Conservation (phyloP, 2,797 vertebrate genomes). For the Atherinosoma microstoma region DNA sequence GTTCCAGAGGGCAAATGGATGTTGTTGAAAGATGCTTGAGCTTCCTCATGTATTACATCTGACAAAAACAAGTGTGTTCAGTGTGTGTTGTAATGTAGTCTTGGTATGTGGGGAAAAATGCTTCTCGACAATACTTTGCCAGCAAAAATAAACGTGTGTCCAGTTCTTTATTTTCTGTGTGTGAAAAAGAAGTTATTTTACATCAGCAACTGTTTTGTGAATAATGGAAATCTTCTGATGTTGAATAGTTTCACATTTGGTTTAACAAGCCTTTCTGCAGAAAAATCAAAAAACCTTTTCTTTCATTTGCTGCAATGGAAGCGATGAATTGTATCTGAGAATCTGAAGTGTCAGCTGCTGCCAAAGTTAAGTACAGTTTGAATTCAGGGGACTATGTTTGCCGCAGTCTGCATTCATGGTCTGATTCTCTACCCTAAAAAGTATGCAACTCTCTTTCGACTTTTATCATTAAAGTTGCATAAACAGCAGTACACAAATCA, state of each 20-base stretch:
- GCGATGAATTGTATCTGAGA: conserved; percentile 47
- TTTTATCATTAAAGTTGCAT: conserved; percentile 60
- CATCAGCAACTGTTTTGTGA: conserved; percentile 40
- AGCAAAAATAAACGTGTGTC: conserved; percentile 31
- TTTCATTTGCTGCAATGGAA: conserved; percentile 49
- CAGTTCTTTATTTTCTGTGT: conserved; percentile 29
- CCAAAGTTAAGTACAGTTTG: conserved; percentile 58
- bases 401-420: conserved; percentile 43
- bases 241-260: conserved; percentile 52
- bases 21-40: conserved; percentile 46
- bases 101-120: conserved; percentile 10
- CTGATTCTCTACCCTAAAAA: conserved; percentile 36
- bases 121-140: conserved; percentile 17
- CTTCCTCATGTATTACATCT: conserved; percentile 35
- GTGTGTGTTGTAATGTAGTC: conserved; percentile 10
- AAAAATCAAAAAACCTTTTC: conserved; percentile 56
- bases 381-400: conserved; percentile 47
- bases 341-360: conserved; percentile 52
- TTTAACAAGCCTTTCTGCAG: conserved; percentile 60
- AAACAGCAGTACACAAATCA: conserved; percentile 48
- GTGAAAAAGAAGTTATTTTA: conserved; percentile 32
- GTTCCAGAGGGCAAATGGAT: conserved; percentile 18
- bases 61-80: conserved; percentile 35
- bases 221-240: conserved; percentile 62
- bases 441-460: conserved; percentile 25